phyloP scores from a whole-genome alignment of 2,888 invertebrate genomes.

The Tetragonisca angustula region DNA sequence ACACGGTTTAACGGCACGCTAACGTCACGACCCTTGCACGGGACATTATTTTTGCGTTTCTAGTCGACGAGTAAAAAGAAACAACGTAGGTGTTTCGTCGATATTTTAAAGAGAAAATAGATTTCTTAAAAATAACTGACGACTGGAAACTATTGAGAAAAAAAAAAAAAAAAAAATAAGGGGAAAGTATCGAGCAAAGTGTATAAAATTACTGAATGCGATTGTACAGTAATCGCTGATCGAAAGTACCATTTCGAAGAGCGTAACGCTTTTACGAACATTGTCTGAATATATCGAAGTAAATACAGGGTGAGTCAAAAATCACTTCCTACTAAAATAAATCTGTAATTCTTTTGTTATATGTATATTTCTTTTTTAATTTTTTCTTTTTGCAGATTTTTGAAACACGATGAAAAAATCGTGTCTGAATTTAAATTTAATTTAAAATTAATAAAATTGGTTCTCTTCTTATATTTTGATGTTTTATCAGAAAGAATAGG shows the following conservation, averaged over 20 bases:
- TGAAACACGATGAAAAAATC: too few species aligned
- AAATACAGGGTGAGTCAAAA: too few species aligned
- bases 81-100: not conserved
- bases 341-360: too few species aligned
- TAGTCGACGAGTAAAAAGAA: not conserved
- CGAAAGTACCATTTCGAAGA: not conserved
- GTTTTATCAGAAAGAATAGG: too few species aligned
- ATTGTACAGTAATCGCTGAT: not conserved
- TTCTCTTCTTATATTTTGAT: too few species aligned
- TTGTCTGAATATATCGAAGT: too few species aligned
- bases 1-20: not conserved
- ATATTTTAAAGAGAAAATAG: not conserved
- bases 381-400: too few species aligned
- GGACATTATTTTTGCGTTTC: not conserved
- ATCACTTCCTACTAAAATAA: too few species aligned
- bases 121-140: not conserved
- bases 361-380: too few species aligned
- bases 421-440: too few species aligned
- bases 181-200: not conserved
- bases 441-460: too few species aligned
- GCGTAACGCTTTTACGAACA: not conserved
- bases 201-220: not conserved
- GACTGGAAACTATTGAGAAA: not conserved
- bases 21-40: not conserved
- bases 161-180: not conserved